These are phyloP conservation scores for Riptortus pedestris DNA, from an alignment of 1,140 invertebrate genomes.

Conservation along the genomic window DNA sequence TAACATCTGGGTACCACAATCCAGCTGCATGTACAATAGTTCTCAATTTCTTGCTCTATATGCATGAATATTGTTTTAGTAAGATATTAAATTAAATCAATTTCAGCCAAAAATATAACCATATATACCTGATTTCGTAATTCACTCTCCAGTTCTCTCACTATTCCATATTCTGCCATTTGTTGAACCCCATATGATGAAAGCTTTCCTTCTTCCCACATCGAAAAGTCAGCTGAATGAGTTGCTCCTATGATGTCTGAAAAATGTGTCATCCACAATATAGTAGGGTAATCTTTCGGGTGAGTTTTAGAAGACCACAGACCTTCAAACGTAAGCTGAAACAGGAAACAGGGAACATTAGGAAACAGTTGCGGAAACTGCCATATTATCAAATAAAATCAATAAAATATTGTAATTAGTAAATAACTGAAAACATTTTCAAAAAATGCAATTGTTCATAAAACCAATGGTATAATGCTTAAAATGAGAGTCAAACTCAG, in stretches of 20 bases:
- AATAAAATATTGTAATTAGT: not conserved
- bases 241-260: constrained; percentile 95
- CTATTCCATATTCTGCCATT: constrained; percentile 88
- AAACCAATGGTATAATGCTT: not conserved
- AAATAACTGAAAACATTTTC: not conserved
- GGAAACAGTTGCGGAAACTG: not conserved
- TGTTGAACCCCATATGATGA: constrained; percentile 87
- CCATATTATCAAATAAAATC: not conserved
- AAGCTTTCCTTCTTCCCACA: constrained; percentile 87
- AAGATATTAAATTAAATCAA: not conserved
- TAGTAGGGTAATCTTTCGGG: constrained; percentile 86
- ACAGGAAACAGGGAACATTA: constrained; percentile 23
- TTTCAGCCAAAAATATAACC: no score
- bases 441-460: not conserved
- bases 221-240: constrained; percentile 78
- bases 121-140: constrained; percentile 56
- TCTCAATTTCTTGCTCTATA: constrained; percentile 59
- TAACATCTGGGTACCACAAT: constrained; percentile 86
- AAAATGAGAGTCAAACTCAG: no score
- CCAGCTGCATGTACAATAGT: constrained; percentile 92
- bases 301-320: constrained; percentile 93
- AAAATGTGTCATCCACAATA: constrained; percentile 86
- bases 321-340: constrained; percentile 81
- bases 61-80: constrained; percentile 12
- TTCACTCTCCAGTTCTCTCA: constrained; percentile 81